A percentile compares a stretch with the other conserved stretches of the same genome.
These are phyloP conservation scores for Euborellia annulipes DNA, from an alignment of 1,140 invertebrate genomes.

Conservation along the genomic window DNA sequence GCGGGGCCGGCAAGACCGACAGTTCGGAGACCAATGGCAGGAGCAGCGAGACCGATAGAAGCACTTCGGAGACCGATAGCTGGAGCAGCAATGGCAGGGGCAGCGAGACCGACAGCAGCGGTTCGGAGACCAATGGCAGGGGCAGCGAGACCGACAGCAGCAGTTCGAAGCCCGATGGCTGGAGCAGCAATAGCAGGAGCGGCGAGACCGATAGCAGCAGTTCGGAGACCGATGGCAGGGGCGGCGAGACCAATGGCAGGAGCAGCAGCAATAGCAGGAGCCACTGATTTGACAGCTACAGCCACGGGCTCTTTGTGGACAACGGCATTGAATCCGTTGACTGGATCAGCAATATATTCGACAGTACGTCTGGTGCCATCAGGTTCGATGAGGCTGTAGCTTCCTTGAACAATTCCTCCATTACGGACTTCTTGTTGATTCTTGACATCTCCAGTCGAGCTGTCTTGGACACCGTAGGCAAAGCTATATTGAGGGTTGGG, in stretches of 20 bases:
- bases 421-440: conserved; percentile 6
- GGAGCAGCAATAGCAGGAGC: no score
- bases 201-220: background rate
- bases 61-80: no score
- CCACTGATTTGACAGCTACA: conserved; percentile 1
- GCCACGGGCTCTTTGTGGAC: conserved; percentile 8
- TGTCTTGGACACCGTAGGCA: conserved; percentile 21
- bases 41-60: no score
- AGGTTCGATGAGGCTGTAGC: no score
- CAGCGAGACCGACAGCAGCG: background rate
- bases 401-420: conserved; percentile 4
- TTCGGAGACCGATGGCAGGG: background rate
- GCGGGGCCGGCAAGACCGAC: no score
- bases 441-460: conserved; percentile 18
- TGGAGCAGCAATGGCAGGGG: no score
- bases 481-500: conserved; percentile 26
- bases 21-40: no score
- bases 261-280: background rate
- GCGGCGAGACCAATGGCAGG: background rate
- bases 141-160: background rate
- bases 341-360: conserved; percentile 30
- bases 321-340: conserved; percentile 15
- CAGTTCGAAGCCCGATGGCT: background rate
- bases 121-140: background rate
- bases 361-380: conserved; percentile 17